Percentiles rank a stretch among this genome's conserved stretches.
phyloP scores from a whole-genome alignment of 2,797 vertebrate species.

The Tachyglossus aculeatus region DNA sequence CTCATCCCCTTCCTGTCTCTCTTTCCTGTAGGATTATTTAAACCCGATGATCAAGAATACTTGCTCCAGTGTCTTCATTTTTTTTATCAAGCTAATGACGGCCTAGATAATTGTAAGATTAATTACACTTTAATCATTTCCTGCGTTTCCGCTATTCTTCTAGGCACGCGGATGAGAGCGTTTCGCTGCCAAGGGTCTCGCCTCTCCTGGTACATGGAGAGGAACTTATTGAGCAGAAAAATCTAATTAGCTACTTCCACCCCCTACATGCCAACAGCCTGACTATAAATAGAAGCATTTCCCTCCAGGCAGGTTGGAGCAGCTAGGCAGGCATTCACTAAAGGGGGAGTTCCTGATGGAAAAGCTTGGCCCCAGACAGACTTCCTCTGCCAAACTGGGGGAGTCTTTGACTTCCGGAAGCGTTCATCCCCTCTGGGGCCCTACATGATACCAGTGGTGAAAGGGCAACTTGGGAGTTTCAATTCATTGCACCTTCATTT shows the following conservation, averaged over 20 bases:
- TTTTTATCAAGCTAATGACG: not conserved
- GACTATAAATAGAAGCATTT: slow-evolving; percentile 41
- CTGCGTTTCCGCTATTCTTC: slow-evolving; percentile 35
- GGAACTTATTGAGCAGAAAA: slow-evolving; percentile 51
- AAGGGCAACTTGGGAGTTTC: too few relatives aligned
- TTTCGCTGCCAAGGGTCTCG: slow-evolving; percentile 43
- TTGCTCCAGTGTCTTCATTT: not conserved
- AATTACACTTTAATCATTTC: slow-evolving; percentile 32
- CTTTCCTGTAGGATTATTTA: too few relatives aligned
- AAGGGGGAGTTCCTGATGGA: too few relatives aligned
- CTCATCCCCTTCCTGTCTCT: not conserved
- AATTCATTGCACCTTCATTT: too few relatives aligned
- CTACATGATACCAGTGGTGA: too few relatives aligned
- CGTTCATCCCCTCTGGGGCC: too few relatives aligned
- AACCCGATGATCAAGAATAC: not conserved
- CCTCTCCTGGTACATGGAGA: too few relatives aligned
- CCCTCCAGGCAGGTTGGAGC: slow-evolving; percentile 19
- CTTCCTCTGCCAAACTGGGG: too few relatives aligned
- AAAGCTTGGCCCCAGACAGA: too few relatives aligned
- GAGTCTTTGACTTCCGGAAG: too few relatives aligned
- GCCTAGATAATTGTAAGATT: slow-evolving; percentile 1
- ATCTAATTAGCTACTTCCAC: slow-evolving; percentile 50
- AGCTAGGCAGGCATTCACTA: not conserved
- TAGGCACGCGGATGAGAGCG: slow-evolving; percentile 17
- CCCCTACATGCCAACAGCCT: slow-evolving; percentile 52